Conservation (phyloP, 1,140 invertebrate species). For the Camponotus vicinus region DNA sequence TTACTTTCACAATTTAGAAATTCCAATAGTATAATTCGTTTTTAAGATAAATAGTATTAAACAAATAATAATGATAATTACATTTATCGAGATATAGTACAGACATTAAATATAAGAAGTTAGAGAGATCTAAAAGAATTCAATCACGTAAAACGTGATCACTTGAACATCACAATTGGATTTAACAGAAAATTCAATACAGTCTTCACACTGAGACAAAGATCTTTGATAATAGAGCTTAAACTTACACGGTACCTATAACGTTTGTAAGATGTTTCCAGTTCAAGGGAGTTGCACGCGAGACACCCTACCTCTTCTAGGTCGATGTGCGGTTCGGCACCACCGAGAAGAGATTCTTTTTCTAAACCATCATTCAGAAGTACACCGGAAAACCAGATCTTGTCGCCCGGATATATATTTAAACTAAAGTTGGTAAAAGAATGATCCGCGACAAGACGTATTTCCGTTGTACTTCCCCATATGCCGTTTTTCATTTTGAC, state of each 20-base stretch:
- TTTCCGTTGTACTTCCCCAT: constrained; percentile 88
- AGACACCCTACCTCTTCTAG: constrained; percentile 90
- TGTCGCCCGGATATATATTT: constrained; percentile 89
- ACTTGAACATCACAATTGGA: constrained; percentile 92
- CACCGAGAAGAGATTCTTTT: constrained; percentile 87
- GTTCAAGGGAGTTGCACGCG: constrained; percentile 88
- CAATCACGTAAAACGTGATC: constrained; percentile 60
- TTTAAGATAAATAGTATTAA: constrained; percentile 12
- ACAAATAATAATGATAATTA: background rate
- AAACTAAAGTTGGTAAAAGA: constrained; percentile 91
- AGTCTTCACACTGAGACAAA: constrained; percentile 90
- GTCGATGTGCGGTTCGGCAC: constrained; percentile 87
- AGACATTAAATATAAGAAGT: constrained; percentile 5
- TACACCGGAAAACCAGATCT: constrained; percentile 90
- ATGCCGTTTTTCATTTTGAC: constrained; percentile 90
- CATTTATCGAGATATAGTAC: background rate
- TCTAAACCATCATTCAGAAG: constrained; percentile 83
- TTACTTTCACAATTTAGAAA: background rate
- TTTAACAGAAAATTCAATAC: constrained; percentile 92
- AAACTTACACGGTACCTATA: constrained; percentile 83
- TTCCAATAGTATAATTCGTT: background rate
- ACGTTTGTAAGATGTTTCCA: constrained; percentile 85
- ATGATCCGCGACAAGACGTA: constrained; percentile 88
- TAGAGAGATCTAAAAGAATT: constrained; percentile 28
- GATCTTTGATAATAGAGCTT: constrained; percentile 86